Base-by-base conservation (phyloP, 1,140 invertebrate species). In the Mactra quadrangularis region DNA sequence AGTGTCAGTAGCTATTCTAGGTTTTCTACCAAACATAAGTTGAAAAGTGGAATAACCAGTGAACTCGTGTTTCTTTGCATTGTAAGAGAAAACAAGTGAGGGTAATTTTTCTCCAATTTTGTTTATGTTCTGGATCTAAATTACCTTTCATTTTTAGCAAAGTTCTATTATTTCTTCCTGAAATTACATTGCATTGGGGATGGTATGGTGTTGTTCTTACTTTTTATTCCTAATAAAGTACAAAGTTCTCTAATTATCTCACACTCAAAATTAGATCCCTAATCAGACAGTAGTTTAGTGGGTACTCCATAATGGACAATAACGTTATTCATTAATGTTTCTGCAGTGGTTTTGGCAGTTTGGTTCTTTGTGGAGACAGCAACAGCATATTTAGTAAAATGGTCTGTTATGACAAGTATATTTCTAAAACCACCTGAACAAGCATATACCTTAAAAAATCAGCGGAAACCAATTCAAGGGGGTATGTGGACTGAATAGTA, bases 341-440 rank as follows among this genome's bases (percentile, higher is more conserved):
- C 64, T 38, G 83, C 66, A 4, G 83, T 85, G 35, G 77, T 81
- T 55, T 47, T 62, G n/a, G 76, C 83, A 29, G 76, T 81, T 55
- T 81, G 76, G 35, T 85, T 81, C 27, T 68, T 85, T 19, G 66
- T 82, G 3, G 83, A 22, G 3, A 81, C 59, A 41, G 77, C 82
- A n/a, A 59, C 17, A 29, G 83, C 31, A 25, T 29, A 82, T 38
- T 82, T 81, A 4, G 83, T 82, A 53, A 85, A 85, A 25, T 78
- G 59, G 38, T 78, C 82, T n/a, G 74, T 84, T 3, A 84, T 78
- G 17, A 84, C 82, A 11, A 84, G 38, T 45, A 77, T 27, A 15
- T 53, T 33, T 59, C 19, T 7, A 9, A 57, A 35, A 2, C 45
- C 33, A 50, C 64, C 47, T 60, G 74, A 72, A 35, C 52, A 77